These are phyloP conservation scores for Habrosyne pyritoides DNA, from an alignment of 2,888 invertebrate genomes.

Conservation along the genomic window DNA sequence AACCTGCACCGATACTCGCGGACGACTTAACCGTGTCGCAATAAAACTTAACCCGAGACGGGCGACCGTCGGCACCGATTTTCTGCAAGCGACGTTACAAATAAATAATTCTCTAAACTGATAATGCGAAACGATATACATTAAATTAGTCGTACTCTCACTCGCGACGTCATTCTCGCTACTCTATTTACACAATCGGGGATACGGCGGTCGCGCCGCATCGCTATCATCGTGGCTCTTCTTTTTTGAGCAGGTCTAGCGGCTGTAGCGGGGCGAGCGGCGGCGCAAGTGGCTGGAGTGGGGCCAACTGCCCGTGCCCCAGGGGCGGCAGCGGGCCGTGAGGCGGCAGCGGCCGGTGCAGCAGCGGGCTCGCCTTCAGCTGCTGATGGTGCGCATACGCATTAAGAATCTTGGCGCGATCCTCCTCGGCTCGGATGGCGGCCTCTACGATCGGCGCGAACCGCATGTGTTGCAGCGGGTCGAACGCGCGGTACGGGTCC, in stretches of 20 bases:
- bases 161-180: constrained; percentile 57
- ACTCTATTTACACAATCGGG: constrained; percentile 33
- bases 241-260: constrained; percentile 85
- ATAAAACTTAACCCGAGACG: neutral
- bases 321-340: constrained; percentile 73
- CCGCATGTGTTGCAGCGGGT: constrained; percentile 86
- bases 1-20: constrained; percentile 35
- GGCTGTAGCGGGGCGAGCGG: constrained; percentile 70
- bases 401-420: constrained; percentile 89
- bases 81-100: constrained; percentile 67
- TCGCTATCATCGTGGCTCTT: constrained; percentile 82
- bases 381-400: constrained; percentile 87
- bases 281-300: constrained; percentile 40
- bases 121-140: constrained; percentile 70
- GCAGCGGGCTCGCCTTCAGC: constrained; percentile 74
- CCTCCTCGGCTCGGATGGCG: constrained; percentile 90
- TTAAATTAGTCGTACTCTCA: constrained; percentile 60
- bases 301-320: constrained; percentile 40
- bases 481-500: constrained; percentile 89
- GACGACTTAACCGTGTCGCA: constrained; percentile 35
- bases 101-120: constrained; percentile 80
- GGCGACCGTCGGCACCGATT: constrained; percentile 2
- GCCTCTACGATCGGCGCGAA: constrained; percentile 92
- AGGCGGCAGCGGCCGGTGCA: constrained; percentile 78
- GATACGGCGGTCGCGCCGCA: constrained; percentile 26